Evolutionary conservation across 1,140 invertebrate species (phyloP), one percentile per base, ranked within the genome.

Genomic region (Anoplophora glabripennis): DNA sequence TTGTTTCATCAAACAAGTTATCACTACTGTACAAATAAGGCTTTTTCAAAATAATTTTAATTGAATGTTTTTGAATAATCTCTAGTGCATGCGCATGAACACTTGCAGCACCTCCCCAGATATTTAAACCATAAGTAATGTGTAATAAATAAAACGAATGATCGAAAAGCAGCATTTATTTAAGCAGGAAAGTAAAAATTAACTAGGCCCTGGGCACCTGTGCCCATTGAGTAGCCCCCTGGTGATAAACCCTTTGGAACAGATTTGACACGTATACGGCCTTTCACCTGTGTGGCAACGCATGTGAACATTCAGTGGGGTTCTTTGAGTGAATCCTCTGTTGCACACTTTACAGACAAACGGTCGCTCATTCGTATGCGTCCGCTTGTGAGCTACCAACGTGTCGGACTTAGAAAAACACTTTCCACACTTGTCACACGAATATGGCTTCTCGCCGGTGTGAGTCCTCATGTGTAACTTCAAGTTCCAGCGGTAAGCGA

Each of bases 361-460:
- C 0, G 86, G 86, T 53, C 82, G 74, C 61, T 87, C 85, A 0
- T 84, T 84, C 0, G 89, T 90, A 64, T 92, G 89, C 10, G 86
- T 88, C 60, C 88, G 74, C 59, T 88, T 80, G 53, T 73, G 74
- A 1, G 65, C 58, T 11, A 51, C 66, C 33, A 73, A 63, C 14
- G 63, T 68, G 7, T 64, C 68, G 28, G 70, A 70, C 3, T 55
- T 68, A 4, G 58, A 51, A 33, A 73, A 73, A 11, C 47, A 54
- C 21, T 71, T 77, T 0, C 80, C 82, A 1, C 79, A 76, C 4
- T 69, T 57, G 38, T 84, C 82, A 61, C 88, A 84, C 47, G 81
- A 75, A 64, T 86, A 87, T 0, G 86, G 86, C 55, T 82, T 75
- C 61, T 87, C 85, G 0, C 84, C 85, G 0, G 88, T 90, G 64